Base-by-base conservation (phyloP, 2,888 invertebrate species). In the Drosophila multiciliata region DNA sequence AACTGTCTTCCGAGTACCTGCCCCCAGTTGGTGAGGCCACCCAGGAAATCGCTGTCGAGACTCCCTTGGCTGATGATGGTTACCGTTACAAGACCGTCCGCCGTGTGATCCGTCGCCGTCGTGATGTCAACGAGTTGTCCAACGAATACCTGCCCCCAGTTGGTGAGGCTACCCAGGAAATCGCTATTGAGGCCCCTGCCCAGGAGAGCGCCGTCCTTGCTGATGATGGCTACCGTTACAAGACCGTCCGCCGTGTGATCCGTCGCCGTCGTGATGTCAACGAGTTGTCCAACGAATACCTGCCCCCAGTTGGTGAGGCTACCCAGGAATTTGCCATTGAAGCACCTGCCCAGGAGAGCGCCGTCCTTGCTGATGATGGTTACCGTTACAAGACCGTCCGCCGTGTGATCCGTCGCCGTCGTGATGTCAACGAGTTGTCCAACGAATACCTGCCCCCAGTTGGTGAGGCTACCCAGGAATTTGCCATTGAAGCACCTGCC, bases 41-140 rank as follows among this genome's bases (percentile, higher is more conserved):
- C 73, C 61, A 80, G 49, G 36, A 52, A 1, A 62, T 73, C 29
- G 73, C 72, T 3, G 69, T 83, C 6, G 79, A 83, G 64, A 73
- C 72, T 17, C 73, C 78, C 7, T 65, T 65, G 26, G 65, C 65
- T 35, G 87, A 91, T 83, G 92, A 92, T 84, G 92, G 92, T 26
- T 92, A 92, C 61, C 89, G 84, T 66, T 90, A 90, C 81, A 90
- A 90, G 67, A 81, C 83, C 1, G 87, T 90, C 1, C 89, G 88
- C n/a, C 90, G 90, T 23, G 54, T 88, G 9, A 79, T 77, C 60
- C 89, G 90, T 66, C 85, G 72, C 0, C 90, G 90, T 75, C 89
- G 90, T 62, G 91, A 90, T 66, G 91, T 90, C 9, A 80, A 8
- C 54, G 92, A 92, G 71, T 64, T 91, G 40, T 59, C 82, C 32